phyloP scores from a whole-genome alignment of 2,888 invertebrate genomes.

The Lissocephala sabroskyi region DNA sequence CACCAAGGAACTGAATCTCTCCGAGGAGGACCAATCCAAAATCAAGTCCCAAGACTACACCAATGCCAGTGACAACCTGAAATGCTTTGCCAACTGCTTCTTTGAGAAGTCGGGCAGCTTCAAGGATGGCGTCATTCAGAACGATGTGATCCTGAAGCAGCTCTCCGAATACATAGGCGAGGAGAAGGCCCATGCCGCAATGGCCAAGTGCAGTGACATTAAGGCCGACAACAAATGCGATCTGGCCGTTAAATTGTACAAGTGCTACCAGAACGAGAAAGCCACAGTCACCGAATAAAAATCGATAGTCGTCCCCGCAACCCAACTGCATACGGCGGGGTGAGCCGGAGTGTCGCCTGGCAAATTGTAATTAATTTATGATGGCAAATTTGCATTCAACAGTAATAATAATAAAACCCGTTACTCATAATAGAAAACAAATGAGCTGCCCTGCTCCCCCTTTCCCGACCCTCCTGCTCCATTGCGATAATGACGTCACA shows the following conservation, averaged over 20 bases:
- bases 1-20: conserved; percentile 33
- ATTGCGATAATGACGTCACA: conserved; percentile 25
- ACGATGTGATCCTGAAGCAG: conserved; percentile 32
- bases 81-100: conserved; percentile 68
- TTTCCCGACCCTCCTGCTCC: background rate
- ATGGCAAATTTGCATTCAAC: conserved; percentile 26
- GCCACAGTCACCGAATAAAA: no score
- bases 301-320: no score
- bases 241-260: conserved; percentile 44
- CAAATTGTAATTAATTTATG: conserved; percentile 50
- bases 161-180: conserved; percentile 48
- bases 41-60: conserved; percentile 46
- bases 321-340: no score
- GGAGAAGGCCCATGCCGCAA: conserved; percentile 43
- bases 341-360: no score
- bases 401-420: conserved; percentile 42
- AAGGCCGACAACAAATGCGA: conserved; percentile 58
- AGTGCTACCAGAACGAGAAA: conserved; percentile 46
- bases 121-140: conserved; percentile 56
- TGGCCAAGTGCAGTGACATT: conserved; percentile 40
- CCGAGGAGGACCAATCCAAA: conserved; percentile 43
- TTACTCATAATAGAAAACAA: conserved; percentile 35
- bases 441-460: background rate
- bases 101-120: conserved; percentile 59
- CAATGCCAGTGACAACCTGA: conserved; percentile 43